Evolutionary conservation across 2,797 vertebrate genomes (phyloP), one percentile per base, ranked within the genome.

Genomic region (Pelochelys cantorii): DNA sequence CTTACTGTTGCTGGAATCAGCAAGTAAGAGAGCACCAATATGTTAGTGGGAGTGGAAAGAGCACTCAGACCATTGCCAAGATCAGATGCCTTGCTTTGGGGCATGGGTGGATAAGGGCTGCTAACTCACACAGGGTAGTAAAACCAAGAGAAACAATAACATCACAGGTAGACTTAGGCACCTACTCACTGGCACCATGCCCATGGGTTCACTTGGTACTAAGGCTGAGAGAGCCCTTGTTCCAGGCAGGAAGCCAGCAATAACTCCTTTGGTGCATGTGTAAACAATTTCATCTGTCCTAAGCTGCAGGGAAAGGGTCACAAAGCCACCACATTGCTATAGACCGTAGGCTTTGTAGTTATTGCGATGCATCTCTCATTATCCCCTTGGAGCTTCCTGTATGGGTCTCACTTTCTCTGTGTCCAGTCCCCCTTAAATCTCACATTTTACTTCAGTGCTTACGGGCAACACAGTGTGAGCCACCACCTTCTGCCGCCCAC

Each of bases 21-120:
- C 59, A 85, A 79, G 55, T 91, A 89, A 95, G 92, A 85, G 91
- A 96, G 97, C 95, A 95, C 95, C 94, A 83, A 80, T 53, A 48
- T 25, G 11, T 18, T 37, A 4, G 81, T 37, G 34, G n/a, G 68
- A 86, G 57, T 1, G 14, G 77, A 56, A 65, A 37, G 90, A 29
- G 4, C 79, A 57, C 20, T n/a, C 42, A 31, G 65, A 13, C 20
- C 2, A 1, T 91, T 93, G 83, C 83, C 17, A 0, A 79, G 87
- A 78, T 83, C 0, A 1, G 84, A 48, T 2, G 54, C 88, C 93
- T 79, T 90, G 84, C 90, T 90, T 90, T 1, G 77, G 88, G 91
- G 27, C 27, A 2, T 14, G 60, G 13, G 93, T 74, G 42, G 18
- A 52, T 27, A 37, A 11, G 79, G 90, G 81, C 22, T 79, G n/a